Percentiles rank a stretch among this genome's conserved stretches.
phyloP scores from a whole-genome alignment of 1,140 invertebrate species.

The Drosophila lowei region DNA sequence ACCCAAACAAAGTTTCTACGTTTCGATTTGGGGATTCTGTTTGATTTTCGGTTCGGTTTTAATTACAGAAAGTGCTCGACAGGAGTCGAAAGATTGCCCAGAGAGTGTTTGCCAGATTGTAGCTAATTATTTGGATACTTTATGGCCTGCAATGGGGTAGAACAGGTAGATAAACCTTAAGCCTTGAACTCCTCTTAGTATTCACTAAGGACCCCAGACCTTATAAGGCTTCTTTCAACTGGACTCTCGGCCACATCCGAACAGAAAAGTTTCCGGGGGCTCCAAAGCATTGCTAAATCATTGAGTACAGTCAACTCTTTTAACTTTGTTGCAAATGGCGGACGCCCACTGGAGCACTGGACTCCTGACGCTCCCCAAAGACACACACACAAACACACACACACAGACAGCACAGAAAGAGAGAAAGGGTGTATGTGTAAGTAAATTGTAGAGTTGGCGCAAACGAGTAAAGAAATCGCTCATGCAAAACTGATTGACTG shows the following conservation, averaged over 20 bases:
- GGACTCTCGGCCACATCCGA: too few relatives aligned
- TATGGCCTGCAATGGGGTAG: not conserved
- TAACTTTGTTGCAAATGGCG: conserved; percentile 51
- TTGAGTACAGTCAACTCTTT: conserved; percentile 44
- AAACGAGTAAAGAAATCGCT: conserved; percentile 80
- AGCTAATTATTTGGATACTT: conserved; percentile 22
- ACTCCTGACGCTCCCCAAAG: conserved; percentile 16
- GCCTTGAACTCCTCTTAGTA: too few relatives aligned
- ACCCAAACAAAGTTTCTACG: too few relatives aligned
- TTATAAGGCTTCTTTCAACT: too few relatives aligned
- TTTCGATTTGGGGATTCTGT: not conserved
- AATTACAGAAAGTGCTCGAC: conserved; percentile 36
- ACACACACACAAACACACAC: conserved; percentile 2
- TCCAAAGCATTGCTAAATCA: conserved; percentile 46
- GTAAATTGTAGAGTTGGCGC: conserved; percentile 79
- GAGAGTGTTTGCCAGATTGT: conserved; percentile 11
- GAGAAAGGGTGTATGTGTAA: conserved; percentile 26
- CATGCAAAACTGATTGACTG: conserved; percentile 80
- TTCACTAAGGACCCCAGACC: too few relatives aligned
- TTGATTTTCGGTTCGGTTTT: conserved; percentile 33
- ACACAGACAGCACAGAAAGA: not conserved
- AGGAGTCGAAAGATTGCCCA: conserved; percentile 26
- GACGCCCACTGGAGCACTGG: conserved; percentile 21
- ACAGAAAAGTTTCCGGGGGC: conserved; percentile 33
- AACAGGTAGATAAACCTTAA: not conserved